phyloP scores from a whole-genome alignment of 2,888 invertebrate genomes.

The Apamea monoglypha region DNA sequence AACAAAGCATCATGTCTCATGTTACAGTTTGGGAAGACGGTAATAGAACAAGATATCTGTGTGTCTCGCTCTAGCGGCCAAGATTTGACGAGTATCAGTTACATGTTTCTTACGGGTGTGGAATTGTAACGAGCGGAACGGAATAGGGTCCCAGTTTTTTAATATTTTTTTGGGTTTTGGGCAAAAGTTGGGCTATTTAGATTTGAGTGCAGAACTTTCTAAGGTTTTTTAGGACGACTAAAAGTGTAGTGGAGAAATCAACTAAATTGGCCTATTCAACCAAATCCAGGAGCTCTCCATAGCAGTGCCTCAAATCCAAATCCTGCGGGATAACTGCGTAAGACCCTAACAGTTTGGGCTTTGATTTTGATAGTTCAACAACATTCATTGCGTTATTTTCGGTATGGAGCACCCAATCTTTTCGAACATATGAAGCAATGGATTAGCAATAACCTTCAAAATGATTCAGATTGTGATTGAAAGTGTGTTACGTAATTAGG shows the following conservation, averaged over 20 bases:
- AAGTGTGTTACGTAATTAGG: not conserved
- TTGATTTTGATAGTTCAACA: not conserved
- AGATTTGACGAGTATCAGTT: constrained; percentile 77
- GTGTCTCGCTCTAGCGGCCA: constrained; percentile 65
- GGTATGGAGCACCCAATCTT: too few relatives aligned
- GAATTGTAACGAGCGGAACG: constrained; percentile 59
- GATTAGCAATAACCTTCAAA: not conserved
- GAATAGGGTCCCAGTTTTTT: constrained; percentile 30
- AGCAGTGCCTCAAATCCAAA: not conserved
- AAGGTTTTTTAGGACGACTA: not conserved
- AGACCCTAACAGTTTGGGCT: too few relatives aligned
- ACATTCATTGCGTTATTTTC: too few relatives aligned
- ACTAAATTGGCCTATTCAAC: not conserved
- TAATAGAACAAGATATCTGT: constrained; percentile 70
- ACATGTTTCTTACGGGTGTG: constrained; percentile 64
- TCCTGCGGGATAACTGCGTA: not conserved
- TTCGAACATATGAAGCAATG: not conserved
- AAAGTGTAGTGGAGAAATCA: not conserved
- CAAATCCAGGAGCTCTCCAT: not conserved
- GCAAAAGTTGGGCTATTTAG: not conserved
- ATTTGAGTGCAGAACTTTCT: not conserved
- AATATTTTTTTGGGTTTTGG: constrained; percentile 17
- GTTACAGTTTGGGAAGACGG: constrained; percentile 73
- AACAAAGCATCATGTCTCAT: constrained; percentile 68
- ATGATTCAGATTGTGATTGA: not conserved